Conservation (phyloP, 2,113 vertebrate species). For the Chamaetylas fuelleborni region DNA sequence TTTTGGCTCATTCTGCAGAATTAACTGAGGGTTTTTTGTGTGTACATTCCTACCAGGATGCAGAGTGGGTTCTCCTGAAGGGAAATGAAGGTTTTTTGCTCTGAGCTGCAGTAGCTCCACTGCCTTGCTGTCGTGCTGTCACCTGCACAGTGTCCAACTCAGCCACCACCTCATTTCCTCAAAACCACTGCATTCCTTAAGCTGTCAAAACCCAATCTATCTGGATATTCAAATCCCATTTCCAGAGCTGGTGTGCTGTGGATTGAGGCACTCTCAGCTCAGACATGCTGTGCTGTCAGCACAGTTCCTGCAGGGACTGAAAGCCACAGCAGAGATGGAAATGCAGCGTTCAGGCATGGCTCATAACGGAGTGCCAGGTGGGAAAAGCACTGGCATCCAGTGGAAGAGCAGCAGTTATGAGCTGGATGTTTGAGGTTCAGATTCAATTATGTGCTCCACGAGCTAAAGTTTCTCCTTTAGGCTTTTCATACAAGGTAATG, state of each 20-base stretch:
- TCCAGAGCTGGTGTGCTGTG: neutral
- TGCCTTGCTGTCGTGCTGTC: neutral
- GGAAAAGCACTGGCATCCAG: neutral
- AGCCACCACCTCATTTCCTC: neutral
- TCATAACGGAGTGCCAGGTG: neutral
- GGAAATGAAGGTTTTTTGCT: neutral
- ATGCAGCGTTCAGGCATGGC: neutral
- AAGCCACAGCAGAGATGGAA: neutral
- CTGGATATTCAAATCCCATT: neutral
- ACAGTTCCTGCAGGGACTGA: neutral
- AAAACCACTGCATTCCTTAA: neutral
- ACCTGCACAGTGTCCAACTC: neutral
- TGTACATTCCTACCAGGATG: neutral
- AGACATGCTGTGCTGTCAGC: neutral
- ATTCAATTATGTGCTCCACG: neutral
- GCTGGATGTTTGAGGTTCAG: neutral
- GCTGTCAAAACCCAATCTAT: neutral
- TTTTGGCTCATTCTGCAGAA: neutral
- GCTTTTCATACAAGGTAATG: neutral
- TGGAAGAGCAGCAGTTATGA: neutral
- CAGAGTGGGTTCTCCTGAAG: neutral
- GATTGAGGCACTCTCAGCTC: neutral
- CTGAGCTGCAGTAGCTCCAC: neutral
- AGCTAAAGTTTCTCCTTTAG: neutral
- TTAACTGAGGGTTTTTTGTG: rapidly evolving